Evolutionary conservation across 2,113 vertebrate genomes (phyloP), one percentile per base, ranked within the genome.

Genomic region (Emberiza fucata): DNA sequence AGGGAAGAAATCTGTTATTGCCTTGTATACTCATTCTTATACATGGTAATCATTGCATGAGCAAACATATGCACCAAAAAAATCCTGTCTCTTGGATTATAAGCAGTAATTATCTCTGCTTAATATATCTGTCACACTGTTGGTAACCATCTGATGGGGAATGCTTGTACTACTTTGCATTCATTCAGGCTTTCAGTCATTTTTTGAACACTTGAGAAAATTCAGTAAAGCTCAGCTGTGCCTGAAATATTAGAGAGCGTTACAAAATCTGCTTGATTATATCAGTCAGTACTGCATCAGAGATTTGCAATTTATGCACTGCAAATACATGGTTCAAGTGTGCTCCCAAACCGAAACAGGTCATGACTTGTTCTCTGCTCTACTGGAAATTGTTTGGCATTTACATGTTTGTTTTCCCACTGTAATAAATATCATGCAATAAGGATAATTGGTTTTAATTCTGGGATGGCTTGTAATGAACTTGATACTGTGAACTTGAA

Each of bases 211-310:
- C 19, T 79, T 69, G 45, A 91, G 27, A 86, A 81, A 60, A 75
- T 40, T 63, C 14, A 44, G 25, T 54, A 68, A 75, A 89, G 14
- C 24, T 84, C 73, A 91, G 8, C 35, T 87, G 40, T 53, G 44
- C 60, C 23, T 72, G n/a, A 79, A 89, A 45, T 90, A 76, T 24
- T 88, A 63, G 70, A 77, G 93, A 90, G 53, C 0, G 0, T 37
- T 87, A 53, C 28, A 76, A 85, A 78, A 65, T 61, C 51, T 88
- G 14, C 86, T 95, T 96, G 80, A 82, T 88, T 94, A n/a, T 77
- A 82, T 89, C 42, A 45, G 37, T 86, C 44, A 68, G 48, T 79
- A 66, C 29, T 60, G 28, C 35, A 75, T 45, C 84, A 90, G 73
- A 88, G 90, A 70, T 80, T 48, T 90, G 44, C 20, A 75, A 28